Percentiles rank a stretch among this genome's conserved stretches.
Conservation (phyloP, 2,888 invertebrate species). For the Uropetala carovei region DNA sequence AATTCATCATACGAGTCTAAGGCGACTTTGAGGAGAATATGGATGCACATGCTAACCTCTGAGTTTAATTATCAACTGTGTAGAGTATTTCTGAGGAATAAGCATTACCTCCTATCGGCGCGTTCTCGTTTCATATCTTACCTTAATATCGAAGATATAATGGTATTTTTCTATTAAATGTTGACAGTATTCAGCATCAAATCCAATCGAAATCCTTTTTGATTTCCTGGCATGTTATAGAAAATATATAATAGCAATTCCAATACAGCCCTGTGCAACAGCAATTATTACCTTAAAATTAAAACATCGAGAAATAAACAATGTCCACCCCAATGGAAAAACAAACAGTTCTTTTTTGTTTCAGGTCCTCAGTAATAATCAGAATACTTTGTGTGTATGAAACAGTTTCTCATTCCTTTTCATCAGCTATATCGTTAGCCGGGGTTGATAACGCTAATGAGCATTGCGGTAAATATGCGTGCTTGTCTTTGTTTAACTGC, state of each 20-base stretch:
- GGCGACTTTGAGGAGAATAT: not conserved
- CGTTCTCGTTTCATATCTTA: slow-evolving; percentile 48
- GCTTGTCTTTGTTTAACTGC: not conserved
- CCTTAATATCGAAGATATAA: slow-evolving; percentile 44
- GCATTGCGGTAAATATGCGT: slow-evolving; percentile 23
- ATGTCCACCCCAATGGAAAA: not conserved
- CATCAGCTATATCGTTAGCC: not conserved
- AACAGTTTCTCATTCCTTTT: not conserved
- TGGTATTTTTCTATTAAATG: slow-evolving; percentile 6
- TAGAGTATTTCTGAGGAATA: slow-evolving; percentile 29
- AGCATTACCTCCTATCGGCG: slow-evolving; percentile 32
- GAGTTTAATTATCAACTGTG: not conserved
- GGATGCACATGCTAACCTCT: not conserved
- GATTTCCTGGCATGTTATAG: slow-evolving; percentile 21
- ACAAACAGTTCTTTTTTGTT: slow-evolving; percentile 6
- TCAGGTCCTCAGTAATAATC: not conserved
- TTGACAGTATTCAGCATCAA: slow-evolving; percentile 28
- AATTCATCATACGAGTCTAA: slow-evolving; percentile 2
- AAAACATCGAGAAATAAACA: slow-evolving; percentile 22
- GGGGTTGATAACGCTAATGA: slow-evolving; percentile 38
- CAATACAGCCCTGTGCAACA: not conserved
- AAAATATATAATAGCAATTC: slow-evolving; percentile 47
- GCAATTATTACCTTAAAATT: slow-evolving; percentile 5
- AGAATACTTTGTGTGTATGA: not conserved
- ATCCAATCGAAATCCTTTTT: slow-evolving; percentile 18